Evolutionary conservation across 2,113 vertebrate genomes (phyloP).

Genomic region (Strix aluco): DNA sequence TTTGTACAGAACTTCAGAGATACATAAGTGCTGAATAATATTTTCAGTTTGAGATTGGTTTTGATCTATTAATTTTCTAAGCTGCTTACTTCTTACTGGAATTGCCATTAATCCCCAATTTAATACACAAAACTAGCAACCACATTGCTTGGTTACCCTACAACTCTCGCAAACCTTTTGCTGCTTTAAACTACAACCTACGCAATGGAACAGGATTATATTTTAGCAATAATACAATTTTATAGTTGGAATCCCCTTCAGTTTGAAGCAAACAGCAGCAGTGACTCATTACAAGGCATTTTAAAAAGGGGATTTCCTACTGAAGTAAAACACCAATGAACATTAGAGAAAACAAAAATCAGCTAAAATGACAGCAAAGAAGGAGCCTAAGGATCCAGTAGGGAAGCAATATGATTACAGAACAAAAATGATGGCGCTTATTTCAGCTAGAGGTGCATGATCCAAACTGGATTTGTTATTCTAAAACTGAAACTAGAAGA

Average conservation of each 20-base stretch:
- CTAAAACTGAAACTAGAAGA: neutral
- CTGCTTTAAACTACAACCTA: constrained; percentile 11
- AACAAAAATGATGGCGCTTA: neutral
- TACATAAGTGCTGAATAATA: neutral
- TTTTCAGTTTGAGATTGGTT: neutral
- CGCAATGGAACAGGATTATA: constrained; percentile 35
- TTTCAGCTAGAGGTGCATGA: neutral
- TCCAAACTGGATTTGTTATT: neutral
- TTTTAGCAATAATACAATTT: constrained; percentile 33
- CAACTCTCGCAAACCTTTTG: neutral
- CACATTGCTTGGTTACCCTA: neutral
- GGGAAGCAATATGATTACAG: neutral
- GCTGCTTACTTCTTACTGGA: neutral
- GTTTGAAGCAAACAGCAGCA: constrained; percentile 31
- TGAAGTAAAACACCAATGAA: constrained; percentile 12
- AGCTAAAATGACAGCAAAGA: neutral
- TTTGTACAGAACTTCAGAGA: neutral
- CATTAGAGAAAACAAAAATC: neutral
- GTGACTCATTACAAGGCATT: constrained; percentile 47
- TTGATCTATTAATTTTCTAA: neutral
- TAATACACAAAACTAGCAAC: neutral
- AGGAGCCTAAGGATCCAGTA: neutral
- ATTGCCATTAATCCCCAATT: neutral
- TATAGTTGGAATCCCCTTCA: constrained; percentile 40
- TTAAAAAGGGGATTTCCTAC: constrained; percentile 44